Percentiles rank a stretch among this genome's conserved stretches.
Evolutionary conservation across 2,113 vertebrate genomes (phyloP).

Genomic region (Oreochromis aureus): DNA sequence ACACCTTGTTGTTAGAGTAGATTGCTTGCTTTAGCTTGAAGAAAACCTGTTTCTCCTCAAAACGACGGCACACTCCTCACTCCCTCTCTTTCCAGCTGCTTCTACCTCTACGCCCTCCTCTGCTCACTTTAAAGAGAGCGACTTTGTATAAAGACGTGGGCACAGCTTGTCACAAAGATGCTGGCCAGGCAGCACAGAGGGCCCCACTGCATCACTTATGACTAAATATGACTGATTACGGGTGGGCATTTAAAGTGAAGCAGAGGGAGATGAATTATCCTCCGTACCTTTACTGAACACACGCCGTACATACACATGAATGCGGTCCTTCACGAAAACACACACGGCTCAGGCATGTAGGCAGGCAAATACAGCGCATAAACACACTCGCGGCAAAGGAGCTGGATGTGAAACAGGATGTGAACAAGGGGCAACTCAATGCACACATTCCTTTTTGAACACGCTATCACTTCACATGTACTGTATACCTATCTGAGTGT

Average conservation of each 20-base stretch:
- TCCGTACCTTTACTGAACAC: background rate
- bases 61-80: constrained; percentile 13
- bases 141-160: constrained; percentile 44
- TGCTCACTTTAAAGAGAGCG: constrained; percentile 21
- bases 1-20: background rate
- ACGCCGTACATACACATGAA: constrained; percentile 8
- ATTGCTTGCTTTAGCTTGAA: background rate
- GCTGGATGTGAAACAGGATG: background rate
- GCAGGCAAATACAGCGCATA: background rate
- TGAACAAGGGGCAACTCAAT: background rate
- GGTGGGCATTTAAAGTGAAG: constrained; percentile 17
- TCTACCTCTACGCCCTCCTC: background rate
- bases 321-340: constrained; percentile 37
- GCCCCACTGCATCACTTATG: constrained; percentile 15
- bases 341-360: background rate
- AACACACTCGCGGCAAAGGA: background rate
- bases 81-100: background rate
- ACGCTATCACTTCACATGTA: constrained; percentile 33
- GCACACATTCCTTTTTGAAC: constrained; percentile 32
- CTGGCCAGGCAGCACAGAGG: constrained; percentile 44
- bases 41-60: constrained; percentile 47
- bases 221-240: constrained; percentile 21
- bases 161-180: constrained; percentile 53
- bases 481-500: background rate
- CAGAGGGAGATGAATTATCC: background rate